These are phyloP conservation scores for Myopa testacea DNA, from an alignment of 2,888 invertebrate species.

Conservation along the genomic window DNA sequence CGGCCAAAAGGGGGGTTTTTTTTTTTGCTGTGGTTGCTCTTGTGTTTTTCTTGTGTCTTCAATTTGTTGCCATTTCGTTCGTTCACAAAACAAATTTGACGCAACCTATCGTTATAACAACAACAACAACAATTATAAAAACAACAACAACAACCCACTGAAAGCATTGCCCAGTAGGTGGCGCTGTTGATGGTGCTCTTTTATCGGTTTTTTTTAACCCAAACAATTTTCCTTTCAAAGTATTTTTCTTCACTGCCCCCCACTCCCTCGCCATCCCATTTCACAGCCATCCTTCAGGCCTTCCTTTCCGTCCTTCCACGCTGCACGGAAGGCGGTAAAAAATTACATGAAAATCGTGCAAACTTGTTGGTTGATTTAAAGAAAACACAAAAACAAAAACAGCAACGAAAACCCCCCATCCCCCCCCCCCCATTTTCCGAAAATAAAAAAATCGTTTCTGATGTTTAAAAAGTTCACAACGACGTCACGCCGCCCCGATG, in stretches of 20 bases:
- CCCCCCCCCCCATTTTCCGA: not conserved
- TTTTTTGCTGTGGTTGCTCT: slow-evolving; percentile 24
- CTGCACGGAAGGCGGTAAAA: slow-evolving; percentile 45
- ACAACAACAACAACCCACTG: not conserved
- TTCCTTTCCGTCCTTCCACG: not conserved
- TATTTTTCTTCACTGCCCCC: not conserved
- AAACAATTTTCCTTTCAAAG: slow-evolving; percentile 15
- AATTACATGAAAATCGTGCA: slow-evolving; percentile 66
- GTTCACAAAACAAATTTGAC: slow-evolving; percentile 9
- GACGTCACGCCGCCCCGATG: not conserved
- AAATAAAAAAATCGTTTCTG: not conserved
- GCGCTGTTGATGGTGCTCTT: not conserved
- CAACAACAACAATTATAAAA: not conserved
- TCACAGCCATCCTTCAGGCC: not conserved
- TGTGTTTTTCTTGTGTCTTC: slow-evolving; percentile 7
- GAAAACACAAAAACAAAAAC: slow-evolving; percentile 5
- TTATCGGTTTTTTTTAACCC: not conserved
- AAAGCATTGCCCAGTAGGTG: not conserved
- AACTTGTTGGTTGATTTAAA: slow-evolving; percentile 35
- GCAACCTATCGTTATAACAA: not conserved
- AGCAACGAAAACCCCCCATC: not conserved
- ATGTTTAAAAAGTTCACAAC: slow-evolving; percentile 1
- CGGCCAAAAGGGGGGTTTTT: slow-evolving; percentile 16
- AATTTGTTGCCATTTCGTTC: slow-evolving; percentile 14
- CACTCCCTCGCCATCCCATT: not conserved